These are phyloP conservation scores for Petaurus breviceps DNA, from an alignment of 2,113 vertebrate genomes.

Conservation along the genomic window DNA sequence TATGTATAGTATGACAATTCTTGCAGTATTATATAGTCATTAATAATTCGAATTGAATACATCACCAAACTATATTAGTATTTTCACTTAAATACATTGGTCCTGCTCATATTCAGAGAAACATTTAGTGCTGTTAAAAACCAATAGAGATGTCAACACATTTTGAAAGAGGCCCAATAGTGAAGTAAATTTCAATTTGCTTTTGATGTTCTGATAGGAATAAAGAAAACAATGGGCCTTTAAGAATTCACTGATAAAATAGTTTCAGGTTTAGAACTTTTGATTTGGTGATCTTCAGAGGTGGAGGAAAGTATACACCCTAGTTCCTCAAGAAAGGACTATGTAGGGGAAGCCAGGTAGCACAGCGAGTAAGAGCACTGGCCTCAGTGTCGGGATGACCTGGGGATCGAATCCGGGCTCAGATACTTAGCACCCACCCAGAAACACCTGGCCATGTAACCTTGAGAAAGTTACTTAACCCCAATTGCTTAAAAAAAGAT, in stretches of 20 bases:
- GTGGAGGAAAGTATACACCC: neutral
- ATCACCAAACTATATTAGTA: neutral
- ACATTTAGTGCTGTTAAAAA: neutral
- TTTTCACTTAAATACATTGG: constrained; percentile 14
- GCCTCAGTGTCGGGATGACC: too few relatives aligned
- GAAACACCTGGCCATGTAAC: too few relatives aligned
- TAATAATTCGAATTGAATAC: neutral
- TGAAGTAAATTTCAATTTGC: constrained; percentile 26
- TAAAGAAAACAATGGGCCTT: constrained; percentile 5
- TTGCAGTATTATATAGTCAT: neutral
- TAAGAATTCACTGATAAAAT: neutral
- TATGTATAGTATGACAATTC: neutral
- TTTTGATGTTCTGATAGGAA: constrained; percentile 8
- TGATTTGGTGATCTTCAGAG: neutral
- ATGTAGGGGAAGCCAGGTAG: too few relatives aligned
- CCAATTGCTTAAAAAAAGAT: too few relatives aligned
- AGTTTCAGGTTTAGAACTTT: neutral
- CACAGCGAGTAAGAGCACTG: too few relatives aligned
- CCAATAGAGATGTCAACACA: constrained; percentile 10
- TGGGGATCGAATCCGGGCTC: too few relatives aligned
- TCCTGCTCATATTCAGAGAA: neutral
- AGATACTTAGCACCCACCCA: too few relatives aligned
- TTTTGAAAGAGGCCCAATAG: constrained; percentile 23
- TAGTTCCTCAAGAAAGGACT: neutral
- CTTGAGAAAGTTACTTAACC: too few relatives aligned